Conservation (phyloP, 2,888 invertebrate species). For the Lepidocyrtinus sp. region DNA sequence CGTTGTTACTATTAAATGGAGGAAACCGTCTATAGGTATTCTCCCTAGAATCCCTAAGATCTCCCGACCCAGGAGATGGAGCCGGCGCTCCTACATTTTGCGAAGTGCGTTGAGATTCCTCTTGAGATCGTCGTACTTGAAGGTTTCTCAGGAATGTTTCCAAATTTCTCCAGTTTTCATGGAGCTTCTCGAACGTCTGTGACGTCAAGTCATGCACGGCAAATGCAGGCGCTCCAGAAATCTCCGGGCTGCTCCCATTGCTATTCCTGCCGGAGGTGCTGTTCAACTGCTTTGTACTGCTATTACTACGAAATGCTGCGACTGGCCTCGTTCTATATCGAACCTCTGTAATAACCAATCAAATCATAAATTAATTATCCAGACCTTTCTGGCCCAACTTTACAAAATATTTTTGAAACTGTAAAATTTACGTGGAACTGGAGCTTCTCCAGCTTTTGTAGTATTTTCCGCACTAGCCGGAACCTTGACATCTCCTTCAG, state of each 20-base stretch:
- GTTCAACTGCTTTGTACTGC: slow-evolving; percentile 16
- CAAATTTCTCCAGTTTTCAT: slow-evolving; percentile 45
- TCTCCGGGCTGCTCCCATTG: slow-evolving; percentile 9
- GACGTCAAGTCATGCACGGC: slow-evolving; percentile 45
- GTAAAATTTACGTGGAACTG: no score
- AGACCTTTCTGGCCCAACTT: no score
- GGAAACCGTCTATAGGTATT: slow-evolving; percentile 19
- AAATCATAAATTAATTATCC: no score
- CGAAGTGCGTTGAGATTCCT: slow-evolving; percentile 24
- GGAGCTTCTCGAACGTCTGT: slow-evolving; percentile 46
- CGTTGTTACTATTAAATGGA: slow-evolving; percentile 34
- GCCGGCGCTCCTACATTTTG: not conserved
- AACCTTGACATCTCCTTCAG: no score
- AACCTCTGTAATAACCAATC: slow-evolving; percentile 34
- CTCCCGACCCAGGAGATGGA: no score
- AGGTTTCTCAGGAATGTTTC: slow-evolving; percentile 38
- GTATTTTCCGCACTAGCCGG: no score
- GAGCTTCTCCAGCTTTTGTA: no score
- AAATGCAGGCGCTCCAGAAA: slow-evolving; percentile 39
- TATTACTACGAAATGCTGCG: slow-evolving; percentile 31
- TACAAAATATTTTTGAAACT: no score
- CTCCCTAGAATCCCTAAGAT: no score
- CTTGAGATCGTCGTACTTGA: slow-evolving; percentile 27
- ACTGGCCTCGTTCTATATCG: slow-evolving; percentile 44
- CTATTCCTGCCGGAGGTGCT: not conserved